phyloP scores from a whole-genome alignment of 1,140 invertebrate genomes.

The Nomia melanderi region DNA sequence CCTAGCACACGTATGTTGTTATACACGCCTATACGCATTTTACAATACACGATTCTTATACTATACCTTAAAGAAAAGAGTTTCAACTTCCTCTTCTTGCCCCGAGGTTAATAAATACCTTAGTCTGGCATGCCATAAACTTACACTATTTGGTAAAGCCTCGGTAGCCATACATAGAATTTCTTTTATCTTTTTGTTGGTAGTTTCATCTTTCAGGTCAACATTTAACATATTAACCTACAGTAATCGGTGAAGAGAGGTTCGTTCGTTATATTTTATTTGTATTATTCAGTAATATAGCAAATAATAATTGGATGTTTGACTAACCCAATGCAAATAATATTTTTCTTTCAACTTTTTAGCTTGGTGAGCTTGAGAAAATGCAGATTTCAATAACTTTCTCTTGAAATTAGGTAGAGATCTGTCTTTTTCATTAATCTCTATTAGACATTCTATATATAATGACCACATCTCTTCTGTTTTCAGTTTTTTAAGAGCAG shows the following conservation, averaged over 20 bases:
- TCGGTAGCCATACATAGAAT: slow-evolving; percentile 78
- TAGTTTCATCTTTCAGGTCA: slow-evolving; percentile 66
- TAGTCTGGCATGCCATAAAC: slow-evolving; percentile 79
- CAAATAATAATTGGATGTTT: not conserved
- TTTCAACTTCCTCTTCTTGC: slow-evolving; percentile 68
- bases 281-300: slow-evolving; percentile 3
- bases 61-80: slow-evolving; percentile 71
- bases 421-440: slow-evolving; percentile 76
- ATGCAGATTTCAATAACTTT: slow-evolving; percentile 79
- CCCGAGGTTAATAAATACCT: slow-evolving; percentile 73
- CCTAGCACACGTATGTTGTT: slow-evolving; percentile 58
- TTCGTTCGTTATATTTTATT: slow-evolving; percentile 17
- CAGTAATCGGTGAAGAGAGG: slow-evolving; percentile 33
- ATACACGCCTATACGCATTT: not conserved
- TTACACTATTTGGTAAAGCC: slow-evolving; percentile 75
- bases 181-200: slow-evolving; percentile 71
- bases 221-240: slow-evolving; percentile 75
- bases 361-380: slow-evolving; percentile 77
- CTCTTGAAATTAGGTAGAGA: slow-evolving; percentile 78
- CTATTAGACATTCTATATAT: slow-evolving; percentile 81
- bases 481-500: slow-evolving; percentile 81
- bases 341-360: slow-evolving; percentile 80
- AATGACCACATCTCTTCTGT: slow-evolving; percentile 82
- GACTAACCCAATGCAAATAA: slow-evolving; percentile 80
- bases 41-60: not conserved